Percentiles rank a stretch among this genome's conserved stretches.
phyloP scores from a whole-genome alignment of 1,140 invertebrate genomes.

The Scaptomyza montana region DNA sequence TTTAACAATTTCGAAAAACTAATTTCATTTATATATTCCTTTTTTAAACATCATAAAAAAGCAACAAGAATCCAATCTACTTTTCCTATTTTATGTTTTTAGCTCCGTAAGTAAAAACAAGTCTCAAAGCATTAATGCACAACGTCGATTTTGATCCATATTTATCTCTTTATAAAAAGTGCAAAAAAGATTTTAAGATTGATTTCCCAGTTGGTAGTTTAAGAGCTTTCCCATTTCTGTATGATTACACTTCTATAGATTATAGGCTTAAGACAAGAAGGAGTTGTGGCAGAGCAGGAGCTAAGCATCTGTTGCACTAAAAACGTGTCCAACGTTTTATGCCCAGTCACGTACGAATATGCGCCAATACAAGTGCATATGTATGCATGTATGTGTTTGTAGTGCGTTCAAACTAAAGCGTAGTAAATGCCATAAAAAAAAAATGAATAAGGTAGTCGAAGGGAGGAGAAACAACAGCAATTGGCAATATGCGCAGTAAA shows the following conservation, averaged over 20 bases:
- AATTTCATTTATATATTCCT: too few species aligned
- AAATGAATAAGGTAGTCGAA: not conserved
- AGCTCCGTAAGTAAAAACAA: too few species aligned
- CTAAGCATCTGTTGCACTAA: constrained; percentile 26
- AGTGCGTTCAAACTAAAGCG: constrained; percentile 26
- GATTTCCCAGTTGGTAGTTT: too few species aligned
- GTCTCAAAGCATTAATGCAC: too few species aligned
- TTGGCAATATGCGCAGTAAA: constrained; percentile 64
- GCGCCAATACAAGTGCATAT: not conserved
- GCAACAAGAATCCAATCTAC: not conserved
- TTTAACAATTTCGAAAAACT: too few species aligned
- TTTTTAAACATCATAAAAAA: not conserved
- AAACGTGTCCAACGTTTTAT: constrained; percentile 35
- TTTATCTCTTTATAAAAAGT: too few species aligned
- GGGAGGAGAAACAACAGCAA: constrained; percentile 7
- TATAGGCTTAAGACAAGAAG: too few species aligned
- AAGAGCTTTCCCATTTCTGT: not conserved
- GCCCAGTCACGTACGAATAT: constrained; percentile 29
- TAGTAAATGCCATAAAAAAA: constrained; percentile 22
- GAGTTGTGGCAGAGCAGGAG: too few species aligned
- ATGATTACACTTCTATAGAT: constrained; percentile 40
- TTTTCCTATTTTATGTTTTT: too few species aligned
- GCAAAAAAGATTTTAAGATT: not conserved
- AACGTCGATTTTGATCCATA: not conserved
- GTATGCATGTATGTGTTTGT: not conserved